phyloP scores from a whole-genome alignment of 2,113 vertebrate genomes.

The Eulemur rufifrons region DNA sequence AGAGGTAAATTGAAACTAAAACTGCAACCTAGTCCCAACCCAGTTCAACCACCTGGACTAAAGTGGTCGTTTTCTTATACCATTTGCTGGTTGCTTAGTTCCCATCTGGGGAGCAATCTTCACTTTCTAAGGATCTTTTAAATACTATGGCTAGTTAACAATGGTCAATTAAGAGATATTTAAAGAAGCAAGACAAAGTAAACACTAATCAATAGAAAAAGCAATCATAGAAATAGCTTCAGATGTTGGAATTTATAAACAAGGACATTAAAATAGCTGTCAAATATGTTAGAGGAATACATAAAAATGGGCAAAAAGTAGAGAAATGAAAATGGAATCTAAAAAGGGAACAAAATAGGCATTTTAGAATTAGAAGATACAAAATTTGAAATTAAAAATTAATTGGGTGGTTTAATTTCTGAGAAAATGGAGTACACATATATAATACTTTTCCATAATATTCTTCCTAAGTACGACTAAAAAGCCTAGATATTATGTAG shows the following conservation, averaged over 20 bases:
- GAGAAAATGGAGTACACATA: not conserved
- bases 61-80: not conserved
- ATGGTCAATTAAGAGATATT: not conserved
- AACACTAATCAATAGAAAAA: not conserved
- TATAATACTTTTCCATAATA: not conserved
- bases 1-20: not conserved
- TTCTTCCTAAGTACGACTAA: not conserved
- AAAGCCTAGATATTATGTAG: not conserved
- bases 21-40: not conserved
- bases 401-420: not conserved
- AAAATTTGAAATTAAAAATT: slow-evolving; percentile 37
- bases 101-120: not conserved
- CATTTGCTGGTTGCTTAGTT: not conserved
- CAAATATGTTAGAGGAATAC: not conserved
- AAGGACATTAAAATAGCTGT: not conserved
- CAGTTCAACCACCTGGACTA: not conserved
- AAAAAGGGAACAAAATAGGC: not conserved
- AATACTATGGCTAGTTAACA: not conserved
- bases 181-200: not conserved
- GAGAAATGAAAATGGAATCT: not conserved
- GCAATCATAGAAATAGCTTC: not conserved
- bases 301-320: not conserved
- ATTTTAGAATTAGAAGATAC: slow-evolving; percentile 19
- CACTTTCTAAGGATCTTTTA: not conserved
- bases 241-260: not conserved